Percentiles rank a stretch among this genome's conserved stretches.
Evolutionary conservation across 2,888 invertebrate species (phyloP).

Genomic region (Monochamus alternatus): DNA sequence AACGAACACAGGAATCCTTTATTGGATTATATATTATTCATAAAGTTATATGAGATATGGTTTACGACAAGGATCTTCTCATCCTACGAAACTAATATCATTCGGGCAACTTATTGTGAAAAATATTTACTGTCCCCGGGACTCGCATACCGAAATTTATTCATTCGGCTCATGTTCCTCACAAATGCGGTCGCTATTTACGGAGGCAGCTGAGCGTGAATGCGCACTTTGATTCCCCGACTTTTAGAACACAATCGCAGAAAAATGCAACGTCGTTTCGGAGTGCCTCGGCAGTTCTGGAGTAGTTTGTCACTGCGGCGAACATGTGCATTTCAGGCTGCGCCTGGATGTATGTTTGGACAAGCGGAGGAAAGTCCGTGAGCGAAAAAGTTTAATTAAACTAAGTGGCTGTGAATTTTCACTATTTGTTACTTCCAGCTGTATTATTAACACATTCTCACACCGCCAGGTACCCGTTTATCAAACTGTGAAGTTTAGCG

Average conservation of each 20-base stretch:
- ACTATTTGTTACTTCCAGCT: not conserved
- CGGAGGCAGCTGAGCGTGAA: constrained; percentile 29
- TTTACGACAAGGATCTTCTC: not conserved
- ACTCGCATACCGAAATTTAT: not conserved
- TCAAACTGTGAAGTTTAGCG: not conserved
- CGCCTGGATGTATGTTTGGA: constrained; percentile 4
- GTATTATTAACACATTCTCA: not conserved
- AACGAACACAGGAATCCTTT: no score
- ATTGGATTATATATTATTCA: constrained; percentile 5
- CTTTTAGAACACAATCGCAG: constrained; percentile 32
- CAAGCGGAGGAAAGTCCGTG: not conserved
- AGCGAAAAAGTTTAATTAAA: constrained; percentile 6
- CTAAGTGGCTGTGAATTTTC: constrained; percentile 1
- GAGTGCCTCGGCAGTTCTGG: not conserved
- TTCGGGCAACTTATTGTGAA: not conserved
- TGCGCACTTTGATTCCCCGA: constrained; percentile 28
- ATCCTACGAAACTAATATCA: not conserved
- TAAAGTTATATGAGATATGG: not conserved
- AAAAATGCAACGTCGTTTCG: constrained; percentile 29
- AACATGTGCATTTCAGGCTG: constrained; percentile 6
- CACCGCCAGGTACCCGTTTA: not conserved
- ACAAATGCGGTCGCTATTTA: constrained; percentile 13
- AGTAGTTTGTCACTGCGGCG: constrained; percentile 6
- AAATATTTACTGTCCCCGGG: constrained; percentile 10
- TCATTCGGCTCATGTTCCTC: constrained; percentile 14